Evolutionary conservation across 2,113 vertebrate genomes (phyloP), one percentile per base, ranked within the genome.

Genomic region (Phasianus colchicus): DNA sequence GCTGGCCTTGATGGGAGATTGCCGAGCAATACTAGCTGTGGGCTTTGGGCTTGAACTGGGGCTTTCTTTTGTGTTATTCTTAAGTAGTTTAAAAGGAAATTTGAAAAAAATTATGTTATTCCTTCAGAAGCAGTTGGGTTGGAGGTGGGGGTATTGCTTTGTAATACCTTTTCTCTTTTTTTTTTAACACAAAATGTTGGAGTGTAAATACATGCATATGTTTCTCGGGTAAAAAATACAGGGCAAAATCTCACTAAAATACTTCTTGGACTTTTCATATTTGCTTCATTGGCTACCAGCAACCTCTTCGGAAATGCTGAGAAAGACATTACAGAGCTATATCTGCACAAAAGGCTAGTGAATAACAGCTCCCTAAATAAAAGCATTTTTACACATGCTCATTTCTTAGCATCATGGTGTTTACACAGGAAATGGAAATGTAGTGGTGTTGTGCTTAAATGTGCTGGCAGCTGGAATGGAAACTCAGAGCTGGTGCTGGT

Each of bases 381-480:
- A 13, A 78, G 22, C 8, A 5, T 16, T 45, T 66, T 66, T 58
- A 52, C 15, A 38, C 20, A 8, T 0, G 2, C 7, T 8, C 1
- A 29, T 45, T 72, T 5, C 30, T 79, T 74, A 79, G 24, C 34
- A 30, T 9, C 70, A 21, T 29, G 42, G 5, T 15, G 36, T 52
- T 43, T 73, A 65, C 71, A 6, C 32, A 38, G 60, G 50, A n/a
- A 48, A 25, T 1, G 1, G 47, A 57, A 47, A 47, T 57, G 32
- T 55, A 32, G 52, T 11, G 13, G 22, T 1, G 0, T 29, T 71
- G 34, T n/a, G 25, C 50, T 1, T 2, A 34, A 70, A 24, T 6
- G 16, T 15, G 43, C 57, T 58, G n/a, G 36, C 70, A 65, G 10
- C 25, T 48, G 32, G 7, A 50, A 50, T 42, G 67, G 29, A 63